Evolutionary conservation across 2,797 vertebrate genomes (phyloP), one percentile per base, ranked within the genome.

Genomic region (Pseudopleuronectes americanus): DNA sequence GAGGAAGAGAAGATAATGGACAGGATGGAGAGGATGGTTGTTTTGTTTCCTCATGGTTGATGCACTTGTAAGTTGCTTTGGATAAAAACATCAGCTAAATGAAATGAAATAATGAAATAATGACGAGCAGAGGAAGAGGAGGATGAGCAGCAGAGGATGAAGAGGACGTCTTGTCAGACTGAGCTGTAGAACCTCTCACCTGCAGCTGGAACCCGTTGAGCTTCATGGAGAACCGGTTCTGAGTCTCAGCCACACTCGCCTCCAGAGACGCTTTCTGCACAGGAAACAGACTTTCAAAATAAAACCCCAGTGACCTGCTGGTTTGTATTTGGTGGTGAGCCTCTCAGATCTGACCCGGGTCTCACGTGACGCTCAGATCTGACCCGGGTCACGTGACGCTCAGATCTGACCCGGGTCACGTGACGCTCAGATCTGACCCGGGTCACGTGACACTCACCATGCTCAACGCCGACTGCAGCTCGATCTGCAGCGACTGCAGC

Each of bases 401-500:
- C 85, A 97, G n/a, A n/a, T n/a, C n/a, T n/a, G 43, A 7, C 4
- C 36, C 5, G 43, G 41, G 41, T 43, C 41, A 16, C 12, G 4
- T 19, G 45, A 43, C 19, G n/a, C n/a, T n/a, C n/a, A n/a, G n/a
- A n/a, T n/a, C n/a, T 17, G 43, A 7, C 4, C 36, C 5, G 43
- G 41, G 41, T 43, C 41, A 16, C 12, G 4, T 19, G 45, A 43
- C 19, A 48, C 93, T 80, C 85, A 97, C 96, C 94, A 92, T 90
- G 68, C 89, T 89, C 58, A 90, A 36, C 56, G 93, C 79, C 1
- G 95, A 85, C 90, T 97, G 95, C 76, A 96, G 92, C 80, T 98
- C 96, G 0, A 97, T 96, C 90, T 96, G 92, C 83, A 97, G 88
- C 0, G 93, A 69, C 90, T 97, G 96, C 9, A 96, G 67, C 2